Base-by-base conservation (phyloP, 2,797 vertebrate species). In the Chromobotia macracanthus region DNA sequence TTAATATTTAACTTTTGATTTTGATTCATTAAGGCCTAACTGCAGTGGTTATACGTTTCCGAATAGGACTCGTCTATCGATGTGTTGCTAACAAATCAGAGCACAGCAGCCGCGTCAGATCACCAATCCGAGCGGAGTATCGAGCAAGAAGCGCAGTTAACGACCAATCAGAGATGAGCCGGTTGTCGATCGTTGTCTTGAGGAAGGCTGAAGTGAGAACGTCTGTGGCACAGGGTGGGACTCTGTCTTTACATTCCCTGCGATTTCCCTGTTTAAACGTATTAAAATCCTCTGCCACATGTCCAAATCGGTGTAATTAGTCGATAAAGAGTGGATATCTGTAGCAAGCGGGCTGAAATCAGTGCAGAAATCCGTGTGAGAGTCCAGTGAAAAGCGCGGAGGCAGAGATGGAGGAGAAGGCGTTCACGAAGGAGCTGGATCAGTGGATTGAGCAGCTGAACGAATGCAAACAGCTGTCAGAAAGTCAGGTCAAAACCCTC, bases 371-470 rank as follows among this genome's bases (percentile, higher is more conserved):
- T 44, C 15, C n/a, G 38, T 35, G 79, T 82, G 48, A 25, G 66
- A 31, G 58, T 12, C 31, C 21, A 65, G 73, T 23, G 0, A n/a
- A 70, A 70, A 70, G n/a, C 18, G 23, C 65, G 76, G 35, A 76
- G 72, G 64, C 75, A 86, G 87, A 91, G 86, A 98, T 98, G 97
- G 97, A 97, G 89, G 96, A 98, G 89, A 98, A 98, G 92, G 92
- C 92, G 82, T 98, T 97, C 73, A 96, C 96, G 85, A 98, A 98
- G 90, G 97, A 97, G 82, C 88, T 96, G 18, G 95, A 97, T 79
- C 94, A 93, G 84, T 98, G 97, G 97, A 95, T 98, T 89, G 96
- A 99, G 89, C 96, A 99, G 91, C 95, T 99, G 31, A 97, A 98
- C 84, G 96, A 98, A 65, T 98, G 97, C 89, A 98, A 97, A 88